Conservation (phyloP, 2,888 invertebrate genomes). For the Brachyptera putata region DNA sequence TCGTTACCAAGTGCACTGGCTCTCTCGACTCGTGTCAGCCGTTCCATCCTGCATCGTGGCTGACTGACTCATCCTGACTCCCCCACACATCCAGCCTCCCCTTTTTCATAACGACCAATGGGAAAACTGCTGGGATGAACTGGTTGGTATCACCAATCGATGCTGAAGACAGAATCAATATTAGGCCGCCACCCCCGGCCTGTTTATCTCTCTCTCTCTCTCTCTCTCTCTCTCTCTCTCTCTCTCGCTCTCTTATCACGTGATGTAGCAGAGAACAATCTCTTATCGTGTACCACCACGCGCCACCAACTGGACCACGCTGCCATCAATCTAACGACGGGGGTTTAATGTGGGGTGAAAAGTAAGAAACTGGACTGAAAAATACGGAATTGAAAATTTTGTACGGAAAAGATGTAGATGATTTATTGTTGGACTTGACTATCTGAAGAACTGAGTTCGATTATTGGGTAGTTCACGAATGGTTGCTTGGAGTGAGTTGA, state of each 20-base stretch:
- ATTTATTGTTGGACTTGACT: no score
- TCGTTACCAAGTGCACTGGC: neutral
- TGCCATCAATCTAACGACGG: no score
- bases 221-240: no score
- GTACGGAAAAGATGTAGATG: no score
- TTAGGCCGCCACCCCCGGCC: conserved; percentile 3
- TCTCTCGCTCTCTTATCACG: neutral
- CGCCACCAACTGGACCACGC: neutral
- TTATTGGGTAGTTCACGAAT: no score
- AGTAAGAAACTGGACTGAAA: no score
- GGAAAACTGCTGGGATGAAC: neutral
- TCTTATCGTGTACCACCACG: neutral
- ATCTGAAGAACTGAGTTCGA: no score
- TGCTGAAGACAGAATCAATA: conserved; percentile 17
- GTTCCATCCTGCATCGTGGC: neutral
- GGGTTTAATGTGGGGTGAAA: no score
- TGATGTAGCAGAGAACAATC: neutral
- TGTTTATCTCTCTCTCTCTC: no score
- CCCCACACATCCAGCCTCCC: neutral
- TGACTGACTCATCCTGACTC: conserved; percentile 8
- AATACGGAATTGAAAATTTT: no score
- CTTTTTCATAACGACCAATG: conserved; percentile 8
- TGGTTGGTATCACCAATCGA: conserved; percentile 11
- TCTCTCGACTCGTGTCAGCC: neutral
- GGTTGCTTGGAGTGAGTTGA: no score